phyloP scores from a whole-genome alignment of 2,797 vertebrate species.

The Helarctos malayanus region DNA sequence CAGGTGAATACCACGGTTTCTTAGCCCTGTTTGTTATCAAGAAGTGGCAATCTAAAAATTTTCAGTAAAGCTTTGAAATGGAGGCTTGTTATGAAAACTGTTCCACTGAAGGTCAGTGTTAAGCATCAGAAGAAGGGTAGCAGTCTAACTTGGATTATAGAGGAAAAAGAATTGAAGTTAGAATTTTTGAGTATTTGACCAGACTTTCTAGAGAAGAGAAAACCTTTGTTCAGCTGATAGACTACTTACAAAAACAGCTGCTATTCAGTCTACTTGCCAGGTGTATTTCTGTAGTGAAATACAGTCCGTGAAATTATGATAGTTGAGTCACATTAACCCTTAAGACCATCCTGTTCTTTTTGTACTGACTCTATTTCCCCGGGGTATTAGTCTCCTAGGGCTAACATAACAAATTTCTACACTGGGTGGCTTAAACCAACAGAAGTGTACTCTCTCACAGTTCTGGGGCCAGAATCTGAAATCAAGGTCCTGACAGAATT shows the following conservation, averaged over 20 bases:
- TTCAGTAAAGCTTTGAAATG: too few species aligned
- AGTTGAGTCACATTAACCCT: background rate
- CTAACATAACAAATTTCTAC: background rate
- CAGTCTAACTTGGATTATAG: background rate
- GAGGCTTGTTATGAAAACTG: background rate
- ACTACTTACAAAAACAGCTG: background rate
- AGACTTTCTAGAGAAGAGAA: background rate
- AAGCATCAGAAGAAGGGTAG: background rate
- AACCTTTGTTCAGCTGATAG: background rate
- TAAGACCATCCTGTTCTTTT: background rate
- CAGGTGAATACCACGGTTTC: background rate
- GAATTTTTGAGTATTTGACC: background rate
- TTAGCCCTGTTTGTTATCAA: slow-evolving; percentile 7
- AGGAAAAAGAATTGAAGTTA: background rate
- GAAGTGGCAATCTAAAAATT: background rate
- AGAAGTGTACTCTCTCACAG: background rate
- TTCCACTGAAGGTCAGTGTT: background rate
- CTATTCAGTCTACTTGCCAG: background rate
- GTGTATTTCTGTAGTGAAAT: background rate
- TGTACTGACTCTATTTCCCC: background rate
- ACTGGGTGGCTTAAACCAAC: background rate
- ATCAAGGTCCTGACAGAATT: background rate
- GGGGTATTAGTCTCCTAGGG: background rate
- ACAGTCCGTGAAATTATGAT: background rate
- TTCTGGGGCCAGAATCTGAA: background rate